phyloP scores from a whole-genome alignment of 2,797 vertebrate genomes.

The Sebastiscus tertius region DNA sequence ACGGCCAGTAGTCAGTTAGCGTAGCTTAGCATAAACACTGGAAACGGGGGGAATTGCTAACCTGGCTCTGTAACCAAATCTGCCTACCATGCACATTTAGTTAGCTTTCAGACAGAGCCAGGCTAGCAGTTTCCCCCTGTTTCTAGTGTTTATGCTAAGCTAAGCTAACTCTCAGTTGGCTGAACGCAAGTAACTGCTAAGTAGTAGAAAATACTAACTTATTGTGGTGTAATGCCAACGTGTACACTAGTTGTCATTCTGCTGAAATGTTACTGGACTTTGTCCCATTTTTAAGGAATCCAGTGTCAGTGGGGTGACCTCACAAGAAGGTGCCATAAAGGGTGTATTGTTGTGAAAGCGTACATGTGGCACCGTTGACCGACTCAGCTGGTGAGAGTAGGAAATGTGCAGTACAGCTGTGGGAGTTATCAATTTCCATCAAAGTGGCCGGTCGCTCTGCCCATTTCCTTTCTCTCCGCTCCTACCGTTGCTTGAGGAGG shows the following conservation, averaged over 20 bases:
- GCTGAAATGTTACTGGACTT: constrained; percentile 2
- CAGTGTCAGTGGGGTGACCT: constrained; percentile 13
- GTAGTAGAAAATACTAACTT: neutral
- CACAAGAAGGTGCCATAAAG: constrained; percentile 18
- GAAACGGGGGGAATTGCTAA: too few relatives aligned
- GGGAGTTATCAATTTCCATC: constrained; percentile 72
- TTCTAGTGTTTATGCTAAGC: too few relatives aligned
- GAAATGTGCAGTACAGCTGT: constrained; percentile 62
- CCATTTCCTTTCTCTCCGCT: constrained; percentile 46
- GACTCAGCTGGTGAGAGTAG: constrained; percentile 45
- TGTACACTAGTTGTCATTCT: neutral
- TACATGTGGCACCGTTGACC: constrained; percentile 22
- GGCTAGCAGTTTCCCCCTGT: too few relatives aligned
- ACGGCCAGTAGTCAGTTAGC: neutral
- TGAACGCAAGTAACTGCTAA: neutral
- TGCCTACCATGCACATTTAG: neutral
- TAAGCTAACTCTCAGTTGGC: too few relatives aligned
- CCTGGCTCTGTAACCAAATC: neutral
- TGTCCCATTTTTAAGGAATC: constrained; percentile 11
- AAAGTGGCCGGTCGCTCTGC: constrained; percentile 63
- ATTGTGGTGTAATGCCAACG: neutral
- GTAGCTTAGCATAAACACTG: neutral
- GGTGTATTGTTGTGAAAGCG: constrained; percentile 24
- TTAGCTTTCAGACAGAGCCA: too few relatives aligned
- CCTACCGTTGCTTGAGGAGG: constrained; percentile 54